A percentile compares a stretch with the other conserved stretches of the same genome.
These are phyloP conservation scores for Lepilemur ruficaudatus DNA, from an alignment of 2,797 vertebrate genomes.

Conservation along the genomic window DNA sequence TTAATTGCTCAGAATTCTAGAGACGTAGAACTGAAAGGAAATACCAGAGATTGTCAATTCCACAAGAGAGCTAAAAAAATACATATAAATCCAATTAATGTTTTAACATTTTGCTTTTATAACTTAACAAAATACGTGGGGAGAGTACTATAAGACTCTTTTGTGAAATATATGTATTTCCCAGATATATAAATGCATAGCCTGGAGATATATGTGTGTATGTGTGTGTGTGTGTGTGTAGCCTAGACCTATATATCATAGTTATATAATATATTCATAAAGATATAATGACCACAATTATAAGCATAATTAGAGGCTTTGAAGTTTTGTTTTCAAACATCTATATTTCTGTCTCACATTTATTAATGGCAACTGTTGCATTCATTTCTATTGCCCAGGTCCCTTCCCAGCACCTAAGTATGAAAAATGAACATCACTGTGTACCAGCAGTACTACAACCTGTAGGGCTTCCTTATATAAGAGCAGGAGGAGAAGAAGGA, in stretches of 20 bases:
- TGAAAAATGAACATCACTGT: not conserved
- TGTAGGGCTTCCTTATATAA: not conserved
- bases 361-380: not conserved
- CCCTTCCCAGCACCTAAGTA: not conserved
- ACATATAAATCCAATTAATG: not conserved
- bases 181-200: not conserved
- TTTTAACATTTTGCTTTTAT: not conserved
- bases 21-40: not conserved
- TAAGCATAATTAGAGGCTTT: not conserved
- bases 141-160: not conserved
- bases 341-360: not conserved
- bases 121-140: not conserved
- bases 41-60: not conserved
- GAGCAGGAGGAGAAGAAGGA: not conserved
- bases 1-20: not conserved
- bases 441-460: rapidly evolving
- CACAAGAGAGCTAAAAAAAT: not conserved
- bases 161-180: not conserved
- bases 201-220: no score
- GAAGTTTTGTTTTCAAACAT: not conserved
- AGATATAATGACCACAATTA: not conserved
- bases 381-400: no score
- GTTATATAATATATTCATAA: not conserved
- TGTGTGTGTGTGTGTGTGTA: no score
- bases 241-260: not conserved